A percentile compares a stretch with the other conserved stretches of the same genome.
Evolutionary conservation across 1,140 invertebrate species (phyloP).

Genomic region (Theocolax elegans): DNA sequence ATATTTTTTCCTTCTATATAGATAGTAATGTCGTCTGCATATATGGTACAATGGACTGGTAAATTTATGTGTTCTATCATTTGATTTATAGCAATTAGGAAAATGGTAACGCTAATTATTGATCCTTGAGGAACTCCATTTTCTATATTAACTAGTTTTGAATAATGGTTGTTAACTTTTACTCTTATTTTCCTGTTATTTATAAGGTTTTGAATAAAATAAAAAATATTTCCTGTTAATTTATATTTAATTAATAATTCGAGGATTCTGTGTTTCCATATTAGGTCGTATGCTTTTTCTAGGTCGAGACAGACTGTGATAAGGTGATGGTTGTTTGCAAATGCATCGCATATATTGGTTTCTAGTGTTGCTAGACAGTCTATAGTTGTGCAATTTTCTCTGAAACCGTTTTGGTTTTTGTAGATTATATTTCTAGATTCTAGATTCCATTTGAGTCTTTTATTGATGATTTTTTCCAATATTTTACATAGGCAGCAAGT

Average conservation of each 20-base stretch:
- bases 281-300: slow-evolving; percentile 42
- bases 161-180: not conserved
- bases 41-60: not conserved
- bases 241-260: slow-evolving; percentile 26
- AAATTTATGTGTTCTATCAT: not conserved
- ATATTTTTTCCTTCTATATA: not conserved
- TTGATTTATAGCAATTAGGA: slow-evolving; percentile 2
- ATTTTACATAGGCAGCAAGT: slow-evolving; percentile 49
- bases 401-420: slow-evolving; percentile 39
- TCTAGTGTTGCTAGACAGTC: slow-evolving; percentile 44
- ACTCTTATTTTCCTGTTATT: slow-evolving; percentile 21
- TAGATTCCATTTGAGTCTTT: slow-evolving; percentile 28
- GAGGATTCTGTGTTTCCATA: slow-evolving; percentile 29
- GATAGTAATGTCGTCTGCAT: slow-evolving; percentile 2
- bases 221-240: slow-evolving; percentile 32
- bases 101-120: not conserved
- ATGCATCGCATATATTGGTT: slow-evolving; percentile 38
- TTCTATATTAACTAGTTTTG: not conserved
- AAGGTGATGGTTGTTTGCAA: slow-evolving; percentile 41
- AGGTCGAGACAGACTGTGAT: too few species aligned
- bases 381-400: slow-evolving; percentile 35
- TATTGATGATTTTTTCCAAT: slow-evolving; percentile 49
- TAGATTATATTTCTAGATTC: slow-evolving; percentile 42
- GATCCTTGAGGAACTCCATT: not conserved
- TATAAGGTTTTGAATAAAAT: slow-evolving; percentile 37